Percentiles rank a stretch among this genome's conserved stretches.
These are phyloP conservation scores for Epizoanthus scotinus DNA, from an alignment of 92 coral and sea anemone species.

Conservation along the genomic window DNA sequence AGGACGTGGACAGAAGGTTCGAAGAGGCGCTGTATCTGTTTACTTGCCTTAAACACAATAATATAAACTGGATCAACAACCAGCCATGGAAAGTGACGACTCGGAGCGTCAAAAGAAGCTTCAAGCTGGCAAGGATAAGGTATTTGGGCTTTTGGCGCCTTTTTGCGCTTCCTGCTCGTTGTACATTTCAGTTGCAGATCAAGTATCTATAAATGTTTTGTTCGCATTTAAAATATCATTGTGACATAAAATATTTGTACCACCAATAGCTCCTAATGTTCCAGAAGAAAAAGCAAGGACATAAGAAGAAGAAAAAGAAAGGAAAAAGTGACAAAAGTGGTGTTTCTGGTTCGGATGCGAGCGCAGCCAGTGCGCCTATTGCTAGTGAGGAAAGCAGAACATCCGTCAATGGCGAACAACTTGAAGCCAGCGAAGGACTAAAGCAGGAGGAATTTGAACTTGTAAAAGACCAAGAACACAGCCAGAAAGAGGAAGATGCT, in stretches of 20 bases:
- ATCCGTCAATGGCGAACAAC: conserved; percentile 48
- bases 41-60: not conserved
- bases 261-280: conserved; percentile 65
- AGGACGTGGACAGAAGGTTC: conserved; percentile 3
- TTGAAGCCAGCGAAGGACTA: conserved; percentile 50
- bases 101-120: conserved; percentile 96
- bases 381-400: conserved; percentile 38
- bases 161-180: conserved; percentile 73
- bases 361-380: conserved; percentile 50
- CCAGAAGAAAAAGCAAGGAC: conserved; percentile 84
- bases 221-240: conserved; percentile 5
- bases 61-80: not conserved
- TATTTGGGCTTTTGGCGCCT: conserved; percentile 48
- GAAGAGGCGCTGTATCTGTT: not conserved
- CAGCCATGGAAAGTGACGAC: conserved; percentile 90
- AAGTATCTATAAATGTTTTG: not conserved
- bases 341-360: conserved; percentile 52
- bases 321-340: conserved; percentile 51
- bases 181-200: conserved; percentile 20
- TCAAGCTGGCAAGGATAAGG: conserved; percentile 98
- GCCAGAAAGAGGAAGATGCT: conserved; percentile 53
- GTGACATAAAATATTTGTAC: not conserved
- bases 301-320: conserved; percentile 72
- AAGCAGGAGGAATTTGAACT: conserved; percentile 48
- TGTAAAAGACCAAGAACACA: conserved; percentile 39